Evolutionary conservation across 2,888 invertebrate genomes (phyloP).

Genomic region (Drosophila merina): DNA sequence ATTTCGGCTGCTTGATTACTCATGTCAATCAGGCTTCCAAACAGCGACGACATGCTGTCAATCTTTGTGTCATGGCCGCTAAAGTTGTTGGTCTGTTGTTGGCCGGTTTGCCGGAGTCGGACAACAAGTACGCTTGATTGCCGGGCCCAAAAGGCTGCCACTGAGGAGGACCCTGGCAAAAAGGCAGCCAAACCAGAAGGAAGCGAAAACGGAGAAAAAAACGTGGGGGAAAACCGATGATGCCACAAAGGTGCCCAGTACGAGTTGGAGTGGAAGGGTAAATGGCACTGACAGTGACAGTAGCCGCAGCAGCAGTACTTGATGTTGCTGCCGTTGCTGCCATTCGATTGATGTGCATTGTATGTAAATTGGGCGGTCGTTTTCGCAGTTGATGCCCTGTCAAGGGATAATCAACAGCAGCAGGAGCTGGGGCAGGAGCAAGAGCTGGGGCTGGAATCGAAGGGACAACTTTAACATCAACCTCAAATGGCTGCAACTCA

Average conservation of each 20-base stretch:
- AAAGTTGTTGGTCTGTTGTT: constrained; percentile 50
- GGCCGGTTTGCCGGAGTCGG: constrained; percentile 31
- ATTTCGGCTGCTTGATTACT: constrained; percentile 83
- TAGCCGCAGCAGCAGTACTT: constrained; percentile 52
- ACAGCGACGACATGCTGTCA: constrained; percentile 83
- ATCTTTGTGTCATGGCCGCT: constrained; percentile 82
- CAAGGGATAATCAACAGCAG: constrained; percentile 79
- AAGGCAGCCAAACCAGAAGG: constrained; percentile 19
- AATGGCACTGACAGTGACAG: constrained; percentile 68
- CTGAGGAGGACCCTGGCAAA: constrained; percentile 17
- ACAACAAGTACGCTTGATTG: constrained; percentile 73
- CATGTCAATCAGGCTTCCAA: constrained; percentile 83
- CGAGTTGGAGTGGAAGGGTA: constrained; percentile 51
- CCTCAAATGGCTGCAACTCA: constrained; percentile 66
- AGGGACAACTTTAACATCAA: constrained; percentile 46
- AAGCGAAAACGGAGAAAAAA: constrained; percentile 52
- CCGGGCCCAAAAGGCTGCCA: constrained; percentile 52
- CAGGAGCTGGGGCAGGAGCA: constrained; percentile 30
- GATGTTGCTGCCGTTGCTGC: constrained; percentile 61
- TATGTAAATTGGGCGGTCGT: constrained; percentile 83
- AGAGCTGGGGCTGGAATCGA: constrained; percentile 33
- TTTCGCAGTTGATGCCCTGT: constrained; percentile 80
- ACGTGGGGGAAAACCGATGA: constrained; percentile 52
- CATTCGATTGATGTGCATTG: constrained; percentile 80
- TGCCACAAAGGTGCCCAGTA: constrained; percentile 73